Base-by-base conservation (phyloP, 2,888 invertebrate species). In the Parochlus steinenii region DNA sequence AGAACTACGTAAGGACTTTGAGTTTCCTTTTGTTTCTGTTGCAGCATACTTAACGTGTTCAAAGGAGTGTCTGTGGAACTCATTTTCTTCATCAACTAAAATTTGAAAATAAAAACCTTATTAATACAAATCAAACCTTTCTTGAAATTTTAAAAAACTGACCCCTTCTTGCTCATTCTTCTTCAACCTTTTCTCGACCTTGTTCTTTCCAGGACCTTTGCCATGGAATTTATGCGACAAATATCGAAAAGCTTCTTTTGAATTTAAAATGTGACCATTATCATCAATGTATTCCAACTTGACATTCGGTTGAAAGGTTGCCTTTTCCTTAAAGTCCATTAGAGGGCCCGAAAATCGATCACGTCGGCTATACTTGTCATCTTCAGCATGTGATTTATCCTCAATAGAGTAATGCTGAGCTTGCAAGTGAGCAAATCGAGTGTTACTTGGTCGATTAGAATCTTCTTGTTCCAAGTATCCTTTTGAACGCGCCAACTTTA, bases 171-270 rank as follows among this genome's bases (percentile, higher is more conserved):
- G 93, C 49, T 89, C 82, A 43, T 74, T 68, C 61, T 97, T 93
- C 62, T 92, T 90, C 61, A 87, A 74, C 44, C 95, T 69, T 54
- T 98, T 98, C 61, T 98, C 97, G 47, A 79, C 75, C 63, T 98
- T 98, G 64, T 92, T 95, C 61, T 98, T 98, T 36, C 98, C 97
- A 14, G 97, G 93, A 3, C 93, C 93, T 64, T 98, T 97, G 34
- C 98, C 98, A 63, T 98, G 98, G 65, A 98, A 98, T 63, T 95
- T 92, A 60, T 95, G 97, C 16, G 90, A 92, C 36, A 97, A 67
- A 64, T 90, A 87, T 44, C 86, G 69, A 63, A 95, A 97, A 31
- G 98, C 97, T 64, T 98, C 97, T 61, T 98, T 98, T 38, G 83
- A 77, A 49, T 80, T 82, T 40, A 98, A 69, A 46, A 83, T 70